Conservation (phyloP, 2,888 invertebrate species). For the Pseudococcus viburni region DNA sequence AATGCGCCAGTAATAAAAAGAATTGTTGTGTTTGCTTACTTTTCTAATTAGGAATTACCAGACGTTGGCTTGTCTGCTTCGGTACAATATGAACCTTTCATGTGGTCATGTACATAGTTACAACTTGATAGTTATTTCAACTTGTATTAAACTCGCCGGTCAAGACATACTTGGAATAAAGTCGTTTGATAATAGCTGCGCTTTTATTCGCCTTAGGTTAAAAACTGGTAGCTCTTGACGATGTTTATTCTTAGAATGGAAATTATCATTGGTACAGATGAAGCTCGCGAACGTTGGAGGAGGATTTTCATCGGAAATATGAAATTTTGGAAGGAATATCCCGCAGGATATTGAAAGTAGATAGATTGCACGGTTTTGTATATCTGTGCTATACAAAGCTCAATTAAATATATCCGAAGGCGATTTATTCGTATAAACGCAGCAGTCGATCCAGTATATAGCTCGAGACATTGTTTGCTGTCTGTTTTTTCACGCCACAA, state of each 20-base stretch:
- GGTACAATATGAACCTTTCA: constrained; percentile 57
- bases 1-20: constrained; percentile 54
- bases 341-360: neutral
- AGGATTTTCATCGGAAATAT: neutral
- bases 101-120: constrained; percentile 49
- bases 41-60: constrained; percentile 50
- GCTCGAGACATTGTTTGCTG: neutral
- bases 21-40: constrained; percentile 49
- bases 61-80: constrained; percentile 44
- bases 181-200: neutral
- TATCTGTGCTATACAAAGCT: neutral
- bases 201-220: constrained; percentile 17
- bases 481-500: constrained; percentile 35
- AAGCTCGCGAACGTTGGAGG: neutral
- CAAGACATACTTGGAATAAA: constrained; percentile 55
- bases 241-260: constrained; percentile 1
- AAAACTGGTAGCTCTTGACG: constrained; percentile 37
- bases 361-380: neutral
- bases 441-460: constrained; percentile 18
- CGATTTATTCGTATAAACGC: neutral
- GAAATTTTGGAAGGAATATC: neutral
- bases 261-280: neutral
- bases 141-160: constrained; percentile 33
- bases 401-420: neutral
- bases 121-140: constrained; percentile 31